Percentiles rank a stretch among this genome's conserved stretches.
Conservation (phyloP, 2,888 invertebrate genomes). For the Mylabris sibirica region DNA sequence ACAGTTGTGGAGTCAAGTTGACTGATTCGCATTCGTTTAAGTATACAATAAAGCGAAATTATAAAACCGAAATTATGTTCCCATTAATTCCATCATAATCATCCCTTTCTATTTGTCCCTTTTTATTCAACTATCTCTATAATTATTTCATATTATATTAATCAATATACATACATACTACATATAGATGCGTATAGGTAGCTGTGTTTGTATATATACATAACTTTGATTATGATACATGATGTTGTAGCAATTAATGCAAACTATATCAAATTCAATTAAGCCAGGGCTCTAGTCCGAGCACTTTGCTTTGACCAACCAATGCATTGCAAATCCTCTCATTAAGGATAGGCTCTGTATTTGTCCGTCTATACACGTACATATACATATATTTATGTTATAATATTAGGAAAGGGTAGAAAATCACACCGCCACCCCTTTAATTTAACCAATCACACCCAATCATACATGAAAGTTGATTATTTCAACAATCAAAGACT, state of each 20-base stretch:
- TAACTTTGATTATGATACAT: constrained; percentile 54
- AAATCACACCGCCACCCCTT: constrained; percentile 9
- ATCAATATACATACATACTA: constrained; percentile 8
- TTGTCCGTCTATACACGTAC: background rate
- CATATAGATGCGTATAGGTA: background rate
- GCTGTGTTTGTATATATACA: constrained; percentile 24
- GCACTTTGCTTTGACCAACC: constrained; percentile 53
- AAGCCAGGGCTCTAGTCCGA: constrained; percentile 48
- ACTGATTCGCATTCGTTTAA: background rate
- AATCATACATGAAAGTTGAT: background rate
- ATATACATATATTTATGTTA: background rate
- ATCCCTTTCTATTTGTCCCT: background rate
- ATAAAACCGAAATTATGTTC: background rate
- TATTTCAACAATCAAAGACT: background rate
- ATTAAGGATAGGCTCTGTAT: constrained; percentile 37
- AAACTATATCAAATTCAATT: constrained; percentile 58
- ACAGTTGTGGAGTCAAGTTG: background rate
- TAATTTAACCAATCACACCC: background rate
- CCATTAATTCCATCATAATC: background rate
- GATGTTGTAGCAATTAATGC: constrained; percentile 55
- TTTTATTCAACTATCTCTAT: background rate
- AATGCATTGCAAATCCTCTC: constrained; percentile 54
- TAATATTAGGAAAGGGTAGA: background rate
- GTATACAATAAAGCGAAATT: background rate
- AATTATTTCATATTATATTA: constrained; percentile 10